These are phyloP conservation scores for Anodontia alba DNA, from an alignment of 2,888 invertebrate species.

Conservation along the genomic window DNA sequence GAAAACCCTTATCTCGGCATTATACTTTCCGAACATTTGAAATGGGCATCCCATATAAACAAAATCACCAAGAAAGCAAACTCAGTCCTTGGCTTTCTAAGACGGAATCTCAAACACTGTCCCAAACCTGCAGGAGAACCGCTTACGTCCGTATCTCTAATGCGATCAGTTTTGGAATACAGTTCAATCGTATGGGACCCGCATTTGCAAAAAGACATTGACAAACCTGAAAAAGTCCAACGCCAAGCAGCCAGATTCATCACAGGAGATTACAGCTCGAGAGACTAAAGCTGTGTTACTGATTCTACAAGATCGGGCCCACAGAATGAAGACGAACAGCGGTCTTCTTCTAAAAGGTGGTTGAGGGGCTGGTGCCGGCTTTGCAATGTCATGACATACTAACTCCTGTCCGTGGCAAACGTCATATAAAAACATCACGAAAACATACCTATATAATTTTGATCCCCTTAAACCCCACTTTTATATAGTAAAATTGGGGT, in stretches of 20 bases:
- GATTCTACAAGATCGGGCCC: neutral
- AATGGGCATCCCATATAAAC: slow-evolving; percentile 35
- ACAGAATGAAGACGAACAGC: neutral
- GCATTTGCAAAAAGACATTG: too few species aligned
- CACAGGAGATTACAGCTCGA: too few species aligned
- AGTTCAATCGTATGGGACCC: slow-evolving; percentile 21
- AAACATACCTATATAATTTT: too few species aligned
- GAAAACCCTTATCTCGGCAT: too few species aligned
- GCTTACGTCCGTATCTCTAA: slow-evolving; percentile 14
- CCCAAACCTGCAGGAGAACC: slow-evolving; percentile 7
- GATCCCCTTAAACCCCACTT: too few species aligned
- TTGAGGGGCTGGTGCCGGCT: too few species aligned
- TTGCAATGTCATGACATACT: too few species aligned
- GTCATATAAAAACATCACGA: too few species aligned
- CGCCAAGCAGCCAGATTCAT: slow-evolving; percentile 22
- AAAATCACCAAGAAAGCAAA: slow-evolving; percentile 32
- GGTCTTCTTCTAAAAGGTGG: neutral
- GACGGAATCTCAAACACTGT: slow-evolving; percentile 30
- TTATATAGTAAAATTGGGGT: too few species aligned
- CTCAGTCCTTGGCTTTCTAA: too few species aligned
- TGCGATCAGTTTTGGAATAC: slow-evolving; percentile 20
- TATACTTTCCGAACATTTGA: slow-evolving; percentile 36
- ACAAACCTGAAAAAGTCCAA: slow-evolving; percentile 17
- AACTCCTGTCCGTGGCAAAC: too few species aligned
- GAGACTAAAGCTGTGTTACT: slow-evolving; percentile 1